Base-by-base conservation (phyloP, 2,797 vertebrate genomes). In the Hemitrygon akajei region DNA sequence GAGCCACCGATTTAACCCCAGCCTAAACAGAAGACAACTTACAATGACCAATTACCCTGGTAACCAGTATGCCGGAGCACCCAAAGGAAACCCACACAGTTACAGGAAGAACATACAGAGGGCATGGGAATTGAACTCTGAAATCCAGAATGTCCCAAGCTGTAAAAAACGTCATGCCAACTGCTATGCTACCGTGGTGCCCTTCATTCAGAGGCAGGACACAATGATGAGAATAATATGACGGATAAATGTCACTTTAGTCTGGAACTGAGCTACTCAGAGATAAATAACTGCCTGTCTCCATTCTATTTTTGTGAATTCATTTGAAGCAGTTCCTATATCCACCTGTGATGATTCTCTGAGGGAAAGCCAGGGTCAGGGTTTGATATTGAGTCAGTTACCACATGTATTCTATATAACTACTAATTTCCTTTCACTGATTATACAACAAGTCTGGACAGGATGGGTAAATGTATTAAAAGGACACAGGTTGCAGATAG, bases 401-500 rank as follows among this genome's bases (percentile, higher is more conserved):
- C n/a, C 60, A 66, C 40, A 20, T 66, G 14, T 66, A 20, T 37
- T 30, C 86, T 66, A 60, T 66, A 89, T 89, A 66, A 22, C n/a
- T 34, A 34, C 37, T n/a, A 69, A 89, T 89, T 69, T 63, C 60
- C 37, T n/a, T 89, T 69, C n/a, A 69, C 34, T 16, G 66, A 69
- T 69, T 37, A 37, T 37, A 3, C 86, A 69, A 18, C 86, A 34
- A 66, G 18, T 69, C 60, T 34, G 20, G 60, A 89, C 86, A 69
- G 63, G 63, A 89, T 37, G 11, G 66, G 86, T 69, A 69, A 69
- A 69, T 89, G 86, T n/a, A 69, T 66, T 69, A 69, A 37, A 69
- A 89, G 63, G 86, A 37, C 63, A 89, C n/a, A 69, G 86, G 16
- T 89, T 89, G 37, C 86, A 89, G 63, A 89, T 69, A 37, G 60